Percentiles rank a stretch among this genome's conserved stretches.
Evolutionary conservation across 2,888 invertebrate genomes (phyloP).

Genomic region (Parnassius glacialis): DNA sequence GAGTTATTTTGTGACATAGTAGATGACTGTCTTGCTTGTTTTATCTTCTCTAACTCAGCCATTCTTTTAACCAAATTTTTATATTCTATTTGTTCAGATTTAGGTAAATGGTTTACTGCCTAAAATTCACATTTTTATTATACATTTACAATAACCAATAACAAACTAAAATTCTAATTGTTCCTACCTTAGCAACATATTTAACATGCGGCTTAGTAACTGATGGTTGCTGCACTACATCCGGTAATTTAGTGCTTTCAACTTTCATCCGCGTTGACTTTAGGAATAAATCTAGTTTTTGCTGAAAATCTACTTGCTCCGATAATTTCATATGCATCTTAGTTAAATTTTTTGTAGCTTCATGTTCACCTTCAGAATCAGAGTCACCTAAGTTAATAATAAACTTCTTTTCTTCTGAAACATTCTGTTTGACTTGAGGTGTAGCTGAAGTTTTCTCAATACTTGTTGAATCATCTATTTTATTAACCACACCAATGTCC

Average conservation of each 20-base stretch:
- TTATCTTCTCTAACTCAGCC: slow-evolving; percentile 74
- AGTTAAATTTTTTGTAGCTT: slow-evolving; percentile 74
- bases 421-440: slow-evolving; percentile 33
- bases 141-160: slow-evolving; percentile 6
- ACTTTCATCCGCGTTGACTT: slow-evolving; percentile 70
- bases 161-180: slow-evolving; percentile 7
- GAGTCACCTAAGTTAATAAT: slow-evolving; percentile 70
- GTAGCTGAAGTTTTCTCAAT: slow-evolving; percentile 21
- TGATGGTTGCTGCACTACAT: slow-evolving; percentile 49
- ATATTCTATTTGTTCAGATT: slow-evolving; percentile 74
- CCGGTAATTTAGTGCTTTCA: slow-evolving; percentile 56
- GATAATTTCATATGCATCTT: slow-evolving; percentile 75
- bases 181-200: slow-evolving; percentile 68
- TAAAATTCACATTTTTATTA: slow-evolving; percentile 41
- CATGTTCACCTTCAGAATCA: slow-evolving; percentile 76
- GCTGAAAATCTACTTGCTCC: slow-evolving; percentile 68
- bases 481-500: slow-evolving; percentile 45
- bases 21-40: slow-evolving; percentile 59
- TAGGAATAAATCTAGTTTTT: slow-evolving; percentile 66
- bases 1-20: slow-evolving; percentile 43
- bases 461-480: slow-evolving; percentile 34
- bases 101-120: slow-evolving; percentile 72
- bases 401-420: slow-evolving; percentile 62
- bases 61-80: slow-evolving; percentile 71
- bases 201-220: slow-evolving; percentile 54